These are phyloP conservation scores for Perognathus longimembris DNA, from an alignment of 2,113 vertebrate genomes.

Conservation along the genomic window DNA sequence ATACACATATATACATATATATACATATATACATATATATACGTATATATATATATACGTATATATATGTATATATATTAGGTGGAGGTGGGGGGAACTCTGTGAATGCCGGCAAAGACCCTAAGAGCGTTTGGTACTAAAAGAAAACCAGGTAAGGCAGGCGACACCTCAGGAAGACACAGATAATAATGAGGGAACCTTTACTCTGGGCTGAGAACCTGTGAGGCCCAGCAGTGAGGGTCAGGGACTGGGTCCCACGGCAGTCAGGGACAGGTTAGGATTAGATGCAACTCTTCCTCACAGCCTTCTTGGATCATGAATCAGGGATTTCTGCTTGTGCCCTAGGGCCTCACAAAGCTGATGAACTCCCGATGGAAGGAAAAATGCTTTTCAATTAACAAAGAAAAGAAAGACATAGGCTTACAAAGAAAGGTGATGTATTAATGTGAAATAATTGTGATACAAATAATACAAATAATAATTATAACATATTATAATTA, in stretches of 20 bases:
- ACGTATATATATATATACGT: too few relatives aligned
- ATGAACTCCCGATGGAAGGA: background rate
- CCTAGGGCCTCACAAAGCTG: background rate
- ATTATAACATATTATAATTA: too few relatives aligned
- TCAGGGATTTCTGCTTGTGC: background rate
- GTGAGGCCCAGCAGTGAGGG: background rate
- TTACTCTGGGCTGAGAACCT: background rate
- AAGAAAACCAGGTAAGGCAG: background rate
- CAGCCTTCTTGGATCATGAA: background rate
- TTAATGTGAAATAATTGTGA: background rate
- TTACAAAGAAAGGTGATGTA: background rate
- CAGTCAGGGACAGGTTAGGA: background rate
- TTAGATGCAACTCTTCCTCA: background rate
- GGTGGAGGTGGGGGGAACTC: background rate
- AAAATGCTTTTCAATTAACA: constrained; percentile 41
- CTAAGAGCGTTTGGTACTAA: background rate
- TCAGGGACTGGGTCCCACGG: background rate
- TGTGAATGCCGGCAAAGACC: background rate
- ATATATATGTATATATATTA: too few relatives aligned
- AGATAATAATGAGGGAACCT: background rate
- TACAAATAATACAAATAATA: too few relatives aligned
- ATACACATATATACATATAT: too few relatives aligned
- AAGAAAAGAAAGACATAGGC: background rate
- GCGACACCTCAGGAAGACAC: too few relatives aligned
- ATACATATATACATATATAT: too few relatives aligned